Evolutionary conservation across 53 echinoderm and acorn worm species (phyloP), one percentile per base, ranked within the genome.

Genomic region (Astropecten irregularis): DNA sequence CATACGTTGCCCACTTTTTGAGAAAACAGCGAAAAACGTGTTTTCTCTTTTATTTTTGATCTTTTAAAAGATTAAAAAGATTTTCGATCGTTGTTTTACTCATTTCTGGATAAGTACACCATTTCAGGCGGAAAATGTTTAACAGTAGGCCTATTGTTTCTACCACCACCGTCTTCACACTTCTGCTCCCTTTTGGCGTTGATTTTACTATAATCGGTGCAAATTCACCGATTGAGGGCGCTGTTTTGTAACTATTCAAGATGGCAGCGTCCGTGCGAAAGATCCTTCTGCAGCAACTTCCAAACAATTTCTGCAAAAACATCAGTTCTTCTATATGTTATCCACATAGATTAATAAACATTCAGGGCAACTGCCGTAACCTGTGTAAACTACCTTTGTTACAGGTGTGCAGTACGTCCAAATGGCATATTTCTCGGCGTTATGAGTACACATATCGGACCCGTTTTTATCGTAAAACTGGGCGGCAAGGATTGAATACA

Each of bases 231-330:
- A 59, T 35, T 1, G 79, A 62, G 79, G 79, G 79, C 79, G 79
- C 79, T 19, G 39, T 56, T 5, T 32, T 29, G 14, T 7, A 16
- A 32, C 28, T 16, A 26, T 27, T 31, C 42, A 79, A 79, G 42
- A 79, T 79, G 79, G 79, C 79, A 46, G 79, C 79, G 32, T 79
- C 62, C 79, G 62, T 21, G 0, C 50, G 13, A 33, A 79, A 33
- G 48, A 31, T 28, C 7, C n/a, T 19, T 40, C 18, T 9, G 2
- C 62, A 48, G 44, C 62, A 59, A 62, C 29, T 79, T 21, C 34
- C 26, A 18, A 8, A 27, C 14, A 11, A 46, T 61, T 79, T 79
- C 4, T 14, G 26, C 61, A 60, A 31, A 79, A 33, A 51, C 16
- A 21, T 61, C 62, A 29, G 60, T 23, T 60, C 15, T 20, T 30